These are phyloP conservation scores for Plemyria rubiginata DNA, from an alignment of 2,888 invertebrate genomes.

Conservation along the genomic window DNA sequence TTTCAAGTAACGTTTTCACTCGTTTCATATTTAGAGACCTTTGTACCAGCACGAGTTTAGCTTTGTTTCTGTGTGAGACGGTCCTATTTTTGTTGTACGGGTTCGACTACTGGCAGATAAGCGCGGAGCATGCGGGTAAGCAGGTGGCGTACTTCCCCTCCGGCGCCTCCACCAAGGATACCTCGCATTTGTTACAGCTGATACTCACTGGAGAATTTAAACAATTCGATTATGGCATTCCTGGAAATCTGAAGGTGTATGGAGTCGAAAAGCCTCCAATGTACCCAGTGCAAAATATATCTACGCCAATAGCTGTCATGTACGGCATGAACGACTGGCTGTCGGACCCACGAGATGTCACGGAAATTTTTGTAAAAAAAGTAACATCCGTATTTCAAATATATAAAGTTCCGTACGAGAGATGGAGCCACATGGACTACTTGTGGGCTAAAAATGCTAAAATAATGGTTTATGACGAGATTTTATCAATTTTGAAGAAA, in stretches of 20 bases:
- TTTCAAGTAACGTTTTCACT: slow-evolving; percentile 20
- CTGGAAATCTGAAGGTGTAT: slow-evolving; percentile 43
- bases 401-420: slow-evolving; percentile 37
- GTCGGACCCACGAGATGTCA: slow-evolving; percentile 40
- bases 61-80: slow-evolving; percentile 37
- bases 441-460: slow-evolving; percentile 48
- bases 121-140: slow-evolving; percentile 36
- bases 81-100: slow-evolving; percentile 43
- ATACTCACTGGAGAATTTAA: slow-evolving; percentile 43
- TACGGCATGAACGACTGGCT: slow-evolving; percentile 49
- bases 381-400: slow-evolving; percentile 43
- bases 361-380: slow-evolving; percentile 31
- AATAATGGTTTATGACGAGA: slow-evolving; percentile 34
- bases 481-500: slow-evolving; percentile 19
- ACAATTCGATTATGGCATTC: slow-evolving; percentile 46
- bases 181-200: slow-evolving; percentile 56
- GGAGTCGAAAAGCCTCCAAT: slow-evolving; percentile 23
- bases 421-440: slow-evolving; percentile 51
- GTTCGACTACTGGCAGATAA: slow-evolving; percentile 45
- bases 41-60: slow-evolving; percentile 13
- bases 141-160: slow-evolving; percentile 51
- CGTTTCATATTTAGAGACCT: slow-evolving; percentile 10
- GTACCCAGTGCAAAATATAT: slow-evolving; percentile 38
- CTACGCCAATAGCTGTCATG: slow-evolving; percentile 43
- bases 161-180: slow-evolving; percentile 73